phyloP scores from a whole-genome alignment of 2,113 vertebrate genomes.

The Kryptolebias marmoratus region DNA sequence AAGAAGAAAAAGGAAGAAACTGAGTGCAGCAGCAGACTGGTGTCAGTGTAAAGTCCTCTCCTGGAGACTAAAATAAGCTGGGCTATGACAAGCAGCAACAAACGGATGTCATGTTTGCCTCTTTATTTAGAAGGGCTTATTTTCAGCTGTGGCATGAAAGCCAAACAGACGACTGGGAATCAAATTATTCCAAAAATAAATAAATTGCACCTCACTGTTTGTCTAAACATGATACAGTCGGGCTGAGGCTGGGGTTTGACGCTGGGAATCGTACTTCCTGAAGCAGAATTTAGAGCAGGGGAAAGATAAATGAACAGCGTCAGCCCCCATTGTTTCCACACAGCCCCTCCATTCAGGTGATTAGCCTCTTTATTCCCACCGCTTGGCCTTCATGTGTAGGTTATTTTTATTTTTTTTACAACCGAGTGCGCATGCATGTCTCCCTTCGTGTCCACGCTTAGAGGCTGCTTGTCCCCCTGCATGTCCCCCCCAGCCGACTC shows the following conservation, averaged over 20 bases:
- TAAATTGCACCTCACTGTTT: neutral
- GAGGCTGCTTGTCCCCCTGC: neutral
- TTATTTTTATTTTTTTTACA: conserved; percentile 1
- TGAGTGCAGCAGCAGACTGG: conserved; percentile 6
- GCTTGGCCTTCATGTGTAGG: conserved; percentile 22
- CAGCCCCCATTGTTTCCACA: conserved; percentile 8
- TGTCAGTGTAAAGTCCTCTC: neutral
- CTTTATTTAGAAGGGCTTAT: conserved; percentile 55
- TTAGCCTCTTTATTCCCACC: conserved; percentile 46
- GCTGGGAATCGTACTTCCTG: neutral
- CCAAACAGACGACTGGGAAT: conserved; percentile 17
- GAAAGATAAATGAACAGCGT: neutral
- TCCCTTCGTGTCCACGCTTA: neutral
- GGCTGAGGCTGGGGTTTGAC: neutral
- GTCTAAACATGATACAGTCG: conserved; percentile 2
- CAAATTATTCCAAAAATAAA: conserved; percentile 10
- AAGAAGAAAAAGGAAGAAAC: neutral
- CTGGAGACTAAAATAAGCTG: conserved; percentile 24
- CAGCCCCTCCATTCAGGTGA: conserved; percentile 35
- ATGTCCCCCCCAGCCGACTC: conserved; percentile 48
- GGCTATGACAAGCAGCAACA: conserved; percentile 42
- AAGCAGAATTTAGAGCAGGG: neutral
- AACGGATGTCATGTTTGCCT: conserved; percentile 34
- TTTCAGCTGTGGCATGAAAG: conserved; percentile 28
- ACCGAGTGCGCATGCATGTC: neutral